Evolutionary conservation across 2,888 invertebrate genomes (phyloP).

Genomic region (Drosophila testacea): DNA sequence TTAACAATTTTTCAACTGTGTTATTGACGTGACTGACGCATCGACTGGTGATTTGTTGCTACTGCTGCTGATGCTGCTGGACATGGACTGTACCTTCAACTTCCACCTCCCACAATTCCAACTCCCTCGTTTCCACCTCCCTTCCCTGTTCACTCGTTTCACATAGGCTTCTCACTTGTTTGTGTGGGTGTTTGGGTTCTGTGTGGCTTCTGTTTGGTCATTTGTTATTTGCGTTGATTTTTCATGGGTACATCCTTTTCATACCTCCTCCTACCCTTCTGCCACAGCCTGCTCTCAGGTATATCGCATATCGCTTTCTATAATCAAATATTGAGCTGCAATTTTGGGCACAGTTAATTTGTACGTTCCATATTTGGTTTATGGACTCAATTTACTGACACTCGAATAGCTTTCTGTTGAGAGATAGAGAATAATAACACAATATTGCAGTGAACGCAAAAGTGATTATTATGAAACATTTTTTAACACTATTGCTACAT

Average conservation of each 20-base stretch:
- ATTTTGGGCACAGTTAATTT: conserved; percentile 68
- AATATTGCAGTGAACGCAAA: too few relatives aligned
- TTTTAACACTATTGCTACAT: too few relatives aligned
- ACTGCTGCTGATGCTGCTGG: conserved; percentile 10
- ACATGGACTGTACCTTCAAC: neutral
- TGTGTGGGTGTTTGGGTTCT: conserved; percentile 36
- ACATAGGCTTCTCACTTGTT: conserved; percentile 31
- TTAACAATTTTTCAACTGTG: conserved; percentile 84
- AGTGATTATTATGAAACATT: too few relatives aligned
- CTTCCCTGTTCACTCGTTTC: neutral
- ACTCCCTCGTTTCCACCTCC: too few relatives aligned
- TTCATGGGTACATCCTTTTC: conserved; percentile 11
- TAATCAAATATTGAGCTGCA: conserved; percentile 76
- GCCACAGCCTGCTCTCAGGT: neutral
- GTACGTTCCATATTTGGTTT: conserved; percentile 38
- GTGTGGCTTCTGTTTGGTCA: conserved; percentile 58
- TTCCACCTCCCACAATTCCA: too few relatives aligned
- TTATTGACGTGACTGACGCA: conserved; percentile 83
- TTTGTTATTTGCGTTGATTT: conserved; percentile 76
- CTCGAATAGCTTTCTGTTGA: neutral
- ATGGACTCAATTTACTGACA: conserved; percentile 23
- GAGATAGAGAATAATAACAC: neutral
- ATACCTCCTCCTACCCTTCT: neutral
- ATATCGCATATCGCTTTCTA: conserved; percentile 60
- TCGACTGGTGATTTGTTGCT: conserved; percentile 78